These are phyloP conservation scores for Odocoileus hemionus DNA, from an alignment of 2,113 vertebrate species.

Conservation along the genomic window DNA sequence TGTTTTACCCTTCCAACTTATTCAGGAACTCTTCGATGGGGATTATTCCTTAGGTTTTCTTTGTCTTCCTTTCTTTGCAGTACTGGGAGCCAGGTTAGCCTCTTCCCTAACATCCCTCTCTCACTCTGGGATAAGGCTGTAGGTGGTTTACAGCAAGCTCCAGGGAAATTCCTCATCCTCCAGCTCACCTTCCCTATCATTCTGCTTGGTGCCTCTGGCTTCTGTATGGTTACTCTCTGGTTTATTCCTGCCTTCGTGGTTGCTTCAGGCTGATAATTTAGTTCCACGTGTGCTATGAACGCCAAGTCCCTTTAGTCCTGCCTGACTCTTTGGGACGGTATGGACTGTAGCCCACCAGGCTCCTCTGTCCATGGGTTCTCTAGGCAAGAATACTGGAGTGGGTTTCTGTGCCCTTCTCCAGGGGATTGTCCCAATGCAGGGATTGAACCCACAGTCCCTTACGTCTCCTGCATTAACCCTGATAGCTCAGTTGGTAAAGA, in stretches of 20 bases:
- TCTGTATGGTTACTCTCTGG: neutral
- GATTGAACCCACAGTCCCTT: neutral
- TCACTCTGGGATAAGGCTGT: neutral
- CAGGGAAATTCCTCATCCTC: neutral
- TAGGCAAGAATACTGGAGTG: neutral
- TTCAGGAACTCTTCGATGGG: neutral
- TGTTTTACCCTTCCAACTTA: neutral
- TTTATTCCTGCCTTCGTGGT: neutral
- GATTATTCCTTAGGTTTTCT: neutral
- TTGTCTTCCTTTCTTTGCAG: neutral
- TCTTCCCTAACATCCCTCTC: neutral
- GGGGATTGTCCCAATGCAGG: neutral
- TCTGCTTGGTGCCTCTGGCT: neutral
- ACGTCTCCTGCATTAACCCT: neutral
- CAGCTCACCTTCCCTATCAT: neutral
- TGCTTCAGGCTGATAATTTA: neutral
- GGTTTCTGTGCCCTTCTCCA: neutral
- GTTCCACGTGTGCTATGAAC: neutral
- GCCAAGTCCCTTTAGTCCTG: neutral
- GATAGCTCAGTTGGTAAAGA: neutral
- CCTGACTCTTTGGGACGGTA: fast-evolving
- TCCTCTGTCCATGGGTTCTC: neutral
- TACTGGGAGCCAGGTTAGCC: neutral
- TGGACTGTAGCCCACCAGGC: neutral
- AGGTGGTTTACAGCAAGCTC: neutral